Evolutionary conservation across 2,113 vertebrate genomes (phyloP), one percentile per base, ranked within the genome.

Genomic region (Maccullochella peelii): DNA sequence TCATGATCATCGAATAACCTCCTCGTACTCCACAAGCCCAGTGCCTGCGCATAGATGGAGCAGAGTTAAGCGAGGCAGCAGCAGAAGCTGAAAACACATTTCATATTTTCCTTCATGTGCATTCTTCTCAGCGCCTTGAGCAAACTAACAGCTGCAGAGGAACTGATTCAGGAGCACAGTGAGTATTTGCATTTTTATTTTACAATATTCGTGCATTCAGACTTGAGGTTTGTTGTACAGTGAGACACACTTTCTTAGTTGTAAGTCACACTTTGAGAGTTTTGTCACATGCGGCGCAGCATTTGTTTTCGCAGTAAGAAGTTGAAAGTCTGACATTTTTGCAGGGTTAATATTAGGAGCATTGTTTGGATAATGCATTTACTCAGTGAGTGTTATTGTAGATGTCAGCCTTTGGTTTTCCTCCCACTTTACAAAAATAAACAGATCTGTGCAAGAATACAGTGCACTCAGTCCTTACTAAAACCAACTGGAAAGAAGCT

Each of bases 1-100:
- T 95, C 91, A 86, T 91, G 89, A 91, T 91, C 91, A 89, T 90
- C 89, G 86, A 85, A 91, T 73, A 92, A 87, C 77, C 83, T 85
- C 82, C 84, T 83, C 79, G 59, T 86, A 73, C 89, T 93, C 92
- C 86, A 85, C 81, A 77, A 89, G 69, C 81, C 69, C n/a, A 6
- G 70, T n/a, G 86, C 70, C 76, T 59, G 85, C 59, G 75, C 83
- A 76, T 57, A 73, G 87, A 93, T 77, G 87, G 87, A 83, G 89
- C 80, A 77, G 91, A 93, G 83, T 82, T 75, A 65, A 70, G 68
- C 42, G 73, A 87, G 75, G 73, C 57, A 69, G 77, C 76, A 40
- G 73, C 57, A 72, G 62, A 55, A 72, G 63, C 74, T 52, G 14
- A 42, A 75, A 70, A 72, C 55, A 79, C 52, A 75, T 67, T 84